Base-by-base conservation (phyloP, 2,888 invertebrate species). In the Antheraea assamensis region DNA sequence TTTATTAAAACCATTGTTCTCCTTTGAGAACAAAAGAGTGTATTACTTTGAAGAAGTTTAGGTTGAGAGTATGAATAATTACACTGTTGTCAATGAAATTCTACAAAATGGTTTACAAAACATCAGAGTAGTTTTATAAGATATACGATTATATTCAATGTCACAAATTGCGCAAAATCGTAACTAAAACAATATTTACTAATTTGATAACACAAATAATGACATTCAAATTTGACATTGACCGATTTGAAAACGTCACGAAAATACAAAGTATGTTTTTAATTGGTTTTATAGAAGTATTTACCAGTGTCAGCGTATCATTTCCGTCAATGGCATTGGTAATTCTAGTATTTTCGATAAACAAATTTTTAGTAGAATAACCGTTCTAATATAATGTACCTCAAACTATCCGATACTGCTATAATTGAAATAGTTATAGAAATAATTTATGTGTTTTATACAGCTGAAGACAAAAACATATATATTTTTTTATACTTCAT, bases 1-100 rank as follows among this genome's bases (percentile, higher is more conserved):
- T 81, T 77, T 71, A 81, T 75, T 77, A n/a, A n/a, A n/a, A 79
- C 78, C 86, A 87, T 88, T 75, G 75, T 80, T 77, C 76, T 75
- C 73, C 79, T 77, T 76, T 35, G 66, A 82, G 84, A 87, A 87
- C 87, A 88, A 88, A 87, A 87, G 80, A 15, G 4, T 64, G 19
- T 64, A 13, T 30, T 24, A 82, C 75, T 73, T 73, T 58, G 24
- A 24, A 13, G 58, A 58, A 30, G 61, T 74, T 55, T 19, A 17
- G 66, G 64, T 24, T 1, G 21, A 24, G 24, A 52, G 47, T n/a
- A 35, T 35, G 35, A 31, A 68, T 55, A 49, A 31, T 35, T 24
- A 66, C 10, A 30, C 35, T 24, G 31, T 68, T 10, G n/a, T 42
- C 19, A 55, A 35, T 4, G 24, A 68, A 73, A 27, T 13, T 10